Conservation (phyloP, 2,113 vertebrate genomes). For the Candoia aspera region DNA sequence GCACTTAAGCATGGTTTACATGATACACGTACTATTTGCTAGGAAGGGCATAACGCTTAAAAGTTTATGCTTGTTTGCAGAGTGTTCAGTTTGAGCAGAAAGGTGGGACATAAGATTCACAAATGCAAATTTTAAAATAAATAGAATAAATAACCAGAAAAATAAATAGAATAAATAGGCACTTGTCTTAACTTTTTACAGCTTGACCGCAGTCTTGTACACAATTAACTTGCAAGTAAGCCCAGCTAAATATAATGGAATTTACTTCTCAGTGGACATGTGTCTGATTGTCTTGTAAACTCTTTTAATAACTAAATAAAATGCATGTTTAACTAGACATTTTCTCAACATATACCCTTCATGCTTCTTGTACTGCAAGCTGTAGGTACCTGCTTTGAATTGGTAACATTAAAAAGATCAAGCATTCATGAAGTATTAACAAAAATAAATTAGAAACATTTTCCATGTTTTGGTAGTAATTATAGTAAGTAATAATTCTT, state of each 20-base stretch:
- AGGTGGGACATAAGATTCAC: not conserved
- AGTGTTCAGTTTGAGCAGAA: not conserved
- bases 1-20: not conserved
- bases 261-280: not conserved
- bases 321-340: slow-evolving; percentile 8
- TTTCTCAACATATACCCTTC: not conserved
- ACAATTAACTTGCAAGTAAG: not conserved
- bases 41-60: not conserved
- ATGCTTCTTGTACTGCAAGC: not conserved
- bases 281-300: not conserved
- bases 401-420: slow-evolving; percentile 53
- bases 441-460: slow-evolving; percentile 52
- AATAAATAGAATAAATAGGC: not conserved
- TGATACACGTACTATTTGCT: not conserved
- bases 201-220: not conserved
- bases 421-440: slow-evolving; percentile 49
- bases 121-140: not conserved
- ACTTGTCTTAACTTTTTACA: not conserved
- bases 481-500: slow-evolving; percentile 44
- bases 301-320: not conserved
- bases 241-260: not conserved
- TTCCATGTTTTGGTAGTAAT: slow-evolving; percentile 34
- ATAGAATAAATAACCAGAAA: not conserved
- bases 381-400: slow-evolving; percentile 50
- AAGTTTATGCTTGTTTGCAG: not conserved